Evolutionary conservation across 2,113 vertebrate species (phyloP), one percentile per base, ranked within the genome.

Genomic region (Percina caprodes): DNA sequence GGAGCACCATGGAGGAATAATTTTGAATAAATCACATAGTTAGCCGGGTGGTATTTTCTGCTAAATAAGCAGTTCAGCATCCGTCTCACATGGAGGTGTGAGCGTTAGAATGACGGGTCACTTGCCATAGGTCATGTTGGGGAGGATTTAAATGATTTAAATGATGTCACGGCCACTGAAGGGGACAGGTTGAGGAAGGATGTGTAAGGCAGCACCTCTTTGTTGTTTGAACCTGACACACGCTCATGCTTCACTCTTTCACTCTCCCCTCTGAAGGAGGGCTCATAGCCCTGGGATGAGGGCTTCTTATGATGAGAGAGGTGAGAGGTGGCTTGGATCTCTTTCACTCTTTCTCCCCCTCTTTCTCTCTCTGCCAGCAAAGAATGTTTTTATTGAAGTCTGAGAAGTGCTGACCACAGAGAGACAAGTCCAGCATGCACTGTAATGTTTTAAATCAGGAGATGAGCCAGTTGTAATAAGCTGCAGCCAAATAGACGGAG

Each of bases 81-180:
- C 72, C 76, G 69, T 83, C 88, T 91, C 91, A 88, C 76, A 88
- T 51, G 84, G 80, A 92, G 83, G 92, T 90, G 86, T 74, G 84
- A 84, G 85, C 82, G 86, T 90, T 89, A 69, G 87, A 78, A 90
- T 92, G 93, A 92, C 86, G 89, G 92, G 92, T 94, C 93, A 93
- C 90, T 92, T 72, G 92, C 92, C 90, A 92, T 85, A 84, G 92
- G 93, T 94, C 92, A 92, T 86, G 91, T 92, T 92, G 77, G 88
- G 87, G 89, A 93, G 89, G 88, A 92, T 93, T 93, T 91, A 92
- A 92, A 93, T 93, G 91, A 94, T 93, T 94, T 92, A 94, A 93
- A 92, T 90, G 92, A 93, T 93, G 92, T 92, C 88, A 86, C 77
- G 87, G 93, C 89, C 88, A 92, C 90, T 86, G 86, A 92, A 89